Percentiles rank a stretch among this genome's conserved stretches.
phyloP scores from a whole-genome alignment of 1,140 invertebrate genomes.

The Nephila pilipes region DNA sequence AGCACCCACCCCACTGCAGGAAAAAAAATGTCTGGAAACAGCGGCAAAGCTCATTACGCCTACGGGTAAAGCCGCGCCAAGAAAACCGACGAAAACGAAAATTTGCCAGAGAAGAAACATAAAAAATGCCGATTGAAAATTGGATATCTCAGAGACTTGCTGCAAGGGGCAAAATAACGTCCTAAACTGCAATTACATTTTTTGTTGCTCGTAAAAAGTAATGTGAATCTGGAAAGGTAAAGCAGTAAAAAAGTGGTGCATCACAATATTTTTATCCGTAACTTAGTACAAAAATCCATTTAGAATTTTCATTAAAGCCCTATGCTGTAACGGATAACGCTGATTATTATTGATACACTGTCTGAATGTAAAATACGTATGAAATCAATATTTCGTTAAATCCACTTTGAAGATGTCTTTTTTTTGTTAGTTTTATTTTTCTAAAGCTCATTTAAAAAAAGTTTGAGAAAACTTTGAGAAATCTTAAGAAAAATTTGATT shows the following conservation, averaged over 20 bases:
- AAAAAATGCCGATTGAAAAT: slow-evolving; percentile 21
- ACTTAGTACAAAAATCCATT: slow-evolving; percentile 15
- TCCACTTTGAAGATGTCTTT: background rate
- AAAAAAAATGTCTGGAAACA: background rate
- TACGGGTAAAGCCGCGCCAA: background rate
- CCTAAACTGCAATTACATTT: slow-evolving; percentile 27
- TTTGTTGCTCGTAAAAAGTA: slow-evolving; percentile 32
- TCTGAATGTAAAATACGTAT: background rate
- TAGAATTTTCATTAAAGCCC: slow-evolving; percentile 4
- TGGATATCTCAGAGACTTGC: background rate
- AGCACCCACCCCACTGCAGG: background rate
- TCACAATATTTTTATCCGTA: background rate
- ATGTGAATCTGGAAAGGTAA: background rate
- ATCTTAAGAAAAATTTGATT: no score
- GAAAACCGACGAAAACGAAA: background rate
- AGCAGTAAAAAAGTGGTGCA: no score
- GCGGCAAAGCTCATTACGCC: slow-evolving; percentile 7
- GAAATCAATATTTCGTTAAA: background rate
- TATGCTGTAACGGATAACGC: background rate
- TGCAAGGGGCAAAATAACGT: background rate
- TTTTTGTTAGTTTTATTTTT: no score
- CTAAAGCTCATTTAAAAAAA: no score
- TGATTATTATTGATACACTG: background rate
- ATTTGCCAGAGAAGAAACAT: background rate
- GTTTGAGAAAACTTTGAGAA: no score